Percentiles rank a stretch among this genome's conserved stretches.
phyloP scores from a whole-genome alignment of 23 tunicate genomes.

The Halocynthia aurantium region DNA sequence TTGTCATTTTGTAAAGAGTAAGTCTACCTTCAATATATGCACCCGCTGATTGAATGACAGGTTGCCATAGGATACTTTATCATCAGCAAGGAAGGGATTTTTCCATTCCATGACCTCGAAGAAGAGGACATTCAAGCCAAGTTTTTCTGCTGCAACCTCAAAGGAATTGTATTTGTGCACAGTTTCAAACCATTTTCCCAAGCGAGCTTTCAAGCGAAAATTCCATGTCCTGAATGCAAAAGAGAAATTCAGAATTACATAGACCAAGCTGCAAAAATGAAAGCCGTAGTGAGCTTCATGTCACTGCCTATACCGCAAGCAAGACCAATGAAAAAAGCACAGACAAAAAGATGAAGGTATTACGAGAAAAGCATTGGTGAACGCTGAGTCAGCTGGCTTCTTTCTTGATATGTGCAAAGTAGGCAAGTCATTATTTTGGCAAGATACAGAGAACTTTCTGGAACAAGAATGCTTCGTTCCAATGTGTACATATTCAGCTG shows the following conservation, averaged over 20 bases:
- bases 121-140: conserved; percentile 33
- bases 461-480: conserved; percentile 56
- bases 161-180: conserved; percentile 48
- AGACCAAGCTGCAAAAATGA: too few species aligned
- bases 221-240: conserved; percentile 52
- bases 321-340: too few species aligned
- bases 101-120: conserved; percentile 56
- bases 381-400: conserved; percentile 47
- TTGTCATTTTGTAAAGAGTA: background rate
- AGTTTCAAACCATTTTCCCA: conserved; percentile 70
- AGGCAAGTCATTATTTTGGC: conserved; percentile 78
- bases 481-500: conserved; percentile 60
- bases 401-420: conserved; percentile 67
- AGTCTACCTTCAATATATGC: conserved; percentile 39
- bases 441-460: conserved; percentile 47
- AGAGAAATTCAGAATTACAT: too few species aligned
- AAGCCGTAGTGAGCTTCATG: too few species aligned
- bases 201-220: conserved; percentile 29
- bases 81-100: conserved; percentile 47
- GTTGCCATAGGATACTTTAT: conserved; percentile 30
- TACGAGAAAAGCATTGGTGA: conserved; percentile 57
- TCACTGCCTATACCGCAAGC: too few species aligned
- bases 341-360: too few species aligned
- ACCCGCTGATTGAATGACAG: conserved; percentile 34
- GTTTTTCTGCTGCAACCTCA: conserved; percentile 61